Conservation (phyloP, 2,888 invertebrate species). For the Tuta absoluta region DNA sequence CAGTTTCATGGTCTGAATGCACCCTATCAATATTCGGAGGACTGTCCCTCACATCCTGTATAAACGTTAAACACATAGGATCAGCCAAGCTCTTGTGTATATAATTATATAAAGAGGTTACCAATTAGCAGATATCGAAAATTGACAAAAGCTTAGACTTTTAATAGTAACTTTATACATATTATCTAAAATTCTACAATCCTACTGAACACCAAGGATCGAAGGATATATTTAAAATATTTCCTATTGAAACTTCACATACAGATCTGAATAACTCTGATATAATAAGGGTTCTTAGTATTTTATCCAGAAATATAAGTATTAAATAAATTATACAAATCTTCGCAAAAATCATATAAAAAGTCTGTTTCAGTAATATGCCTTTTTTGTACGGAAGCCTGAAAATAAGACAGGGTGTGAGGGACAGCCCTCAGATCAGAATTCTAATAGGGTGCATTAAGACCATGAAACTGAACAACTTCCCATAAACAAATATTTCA, state of each 20-base stretch:
- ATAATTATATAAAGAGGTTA: too few relatives aligned
- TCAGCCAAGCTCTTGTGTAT: too few relatives aligned
- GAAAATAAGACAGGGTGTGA: too few relatives aligned
- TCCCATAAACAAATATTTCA: too few relatives aligned
- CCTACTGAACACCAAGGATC: constrained; percentile 35
- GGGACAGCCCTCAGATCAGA: too few relatives aligned
- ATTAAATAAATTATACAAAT: not conserved
- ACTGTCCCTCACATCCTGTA: too few relatives aligned
- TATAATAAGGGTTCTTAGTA: not conserved
- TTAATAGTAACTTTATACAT: not conserved
- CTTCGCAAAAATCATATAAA: not conserved
- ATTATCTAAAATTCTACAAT: not conserved
- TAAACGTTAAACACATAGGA: too few relatives aligned
- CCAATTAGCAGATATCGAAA: not conserved
- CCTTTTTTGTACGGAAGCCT: too few relatives aligned
- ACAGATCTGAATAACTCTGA: not conserved
- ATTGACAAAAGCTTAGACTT: not conserved
- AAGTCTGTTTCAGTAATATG: too few relatives aligned
- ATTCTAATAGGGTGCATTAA: too few relatives aligned
- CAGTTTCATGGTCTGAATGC: not conserved
- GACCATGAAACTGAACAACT: too few relatives aligned
- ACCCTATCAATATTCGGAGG: too few relatives aligned
- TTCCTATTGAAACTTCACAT: not conserved
- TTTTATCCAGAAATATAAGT: not conserved
- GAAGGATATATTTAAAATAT: constrained; percentile 1